Evolutionary conservation across 2,888 invertebrate genomes (phyloP).

Genomic region (Lasioglossum lativentre): DNA sequence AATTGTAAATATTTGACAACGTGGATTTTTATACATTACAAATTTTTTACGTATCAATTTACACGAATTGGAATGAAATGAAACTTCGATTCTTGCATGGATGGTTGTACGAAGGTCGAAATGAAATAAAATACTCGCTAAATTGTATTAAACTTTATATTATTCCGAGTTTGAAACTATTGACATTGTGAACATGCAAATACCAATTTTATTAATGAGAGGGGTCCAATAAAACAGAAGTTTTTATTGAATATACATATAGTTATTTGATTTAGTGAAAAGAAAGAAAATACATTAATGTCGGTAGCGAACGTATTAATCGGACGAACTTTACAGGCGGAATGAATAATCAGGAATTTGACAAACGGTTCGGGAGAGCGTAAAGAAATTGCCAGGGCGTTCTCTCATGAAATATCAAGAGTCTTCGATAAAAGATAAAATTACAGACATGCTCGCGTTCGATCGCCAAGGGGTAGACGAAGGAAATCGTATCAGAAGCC

Average conservation of each 20-base stretch:
- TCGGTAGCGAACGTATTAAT: not conserved
- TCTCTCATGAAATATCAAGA: not conserved
- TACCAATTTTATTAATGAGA: not conserved
- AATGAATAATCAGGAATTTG: not conserved
- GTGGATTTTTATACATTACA: not conserved
- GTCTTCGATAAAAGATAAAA: not conserved
- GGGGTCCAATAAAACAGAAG: not conserved
- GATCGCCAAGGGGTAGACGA: not conserved
- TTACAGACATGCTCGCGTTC: conserved; percentile 5
- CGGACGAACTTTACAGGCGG: not conserved
- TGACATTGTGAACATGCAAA: not conserved
- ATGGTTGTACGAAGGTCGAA: not conserved
- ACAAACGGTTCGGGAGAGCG: not conserved
- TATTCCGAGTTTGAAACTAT: not conserved
- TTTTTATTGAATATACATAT: not conserved
- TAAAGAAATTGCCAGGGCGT: not conserved
- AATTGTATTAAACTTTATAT: not conserved
- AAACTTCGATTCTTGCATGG: not conserved
- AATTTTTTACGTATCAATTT: not conserved
- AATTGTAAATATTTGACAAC: not conserved
- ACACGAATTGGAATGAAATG: not conserved
- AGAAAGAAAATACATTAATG: not conserved
- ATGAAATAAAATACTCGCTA: not conserved
- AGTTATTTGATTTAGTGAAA: not conserved
- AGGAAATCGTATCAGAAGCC: conserved; percentile 31